phyloP scores from a whole-genome alignment of 2,113 vertebrate genomes.

The Megalops atlanticus region DNA sequence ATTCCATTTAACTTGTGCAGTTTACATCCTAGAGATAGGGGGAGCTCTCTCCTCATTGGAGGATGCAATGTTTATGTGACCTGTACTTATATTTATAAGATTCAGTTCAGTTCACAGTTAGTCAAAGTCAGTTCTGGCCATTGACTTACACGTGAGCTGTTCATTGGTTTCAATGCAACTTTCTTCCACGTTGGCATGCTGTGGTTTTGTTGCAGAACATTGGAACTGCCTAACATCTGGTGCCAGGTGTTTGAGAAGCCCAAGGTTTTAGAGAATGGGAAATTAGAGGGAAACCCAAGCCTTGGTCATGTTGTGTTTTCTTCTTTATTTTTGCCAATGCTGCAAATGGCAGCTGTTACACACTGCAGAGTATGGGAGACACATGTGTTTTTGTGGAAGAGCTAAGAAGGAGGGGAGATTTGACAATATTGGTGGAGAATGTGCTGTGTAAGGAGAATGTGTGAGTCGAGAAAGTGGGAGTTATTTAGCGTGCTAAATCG shows the following conservation, averaged over 20 bases:
- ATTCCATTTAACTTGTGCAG: neutral
- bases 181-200: neutral
- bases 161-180: neutral
- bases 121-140: too few species aligned
- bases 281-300: neutral
- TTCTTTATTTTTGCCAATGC: neutral
- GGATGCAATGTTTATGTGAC: neutral
- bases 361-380: neutral
- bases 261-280: neutral
- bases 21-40: conserved; percentile 22
- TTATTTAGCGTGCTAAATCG: conserved; percentile 2
- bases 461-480: neutral
- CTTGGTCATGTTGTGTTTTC: neutral
- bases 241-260: neutral
- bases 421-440: neutral
- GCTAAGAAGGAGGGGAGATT: neutral
- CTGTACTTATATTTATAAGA: conserved; percentile 3
- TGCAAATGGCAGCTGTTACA: neutral
- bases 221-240: neutral
- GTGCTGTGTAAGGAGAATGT: neutral
- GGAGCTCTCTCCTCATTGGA: conserved; percentile 24
- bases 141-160: too few species aligned
- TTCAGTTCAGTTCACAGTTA: too few species aligned
- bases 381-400: neutral
- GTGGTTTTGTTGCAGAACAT: neutral